phyloP scores from a whole-genome alignment of 2,888 invertebrate species.

The Lepidocyrtoides sp. region DNA sequence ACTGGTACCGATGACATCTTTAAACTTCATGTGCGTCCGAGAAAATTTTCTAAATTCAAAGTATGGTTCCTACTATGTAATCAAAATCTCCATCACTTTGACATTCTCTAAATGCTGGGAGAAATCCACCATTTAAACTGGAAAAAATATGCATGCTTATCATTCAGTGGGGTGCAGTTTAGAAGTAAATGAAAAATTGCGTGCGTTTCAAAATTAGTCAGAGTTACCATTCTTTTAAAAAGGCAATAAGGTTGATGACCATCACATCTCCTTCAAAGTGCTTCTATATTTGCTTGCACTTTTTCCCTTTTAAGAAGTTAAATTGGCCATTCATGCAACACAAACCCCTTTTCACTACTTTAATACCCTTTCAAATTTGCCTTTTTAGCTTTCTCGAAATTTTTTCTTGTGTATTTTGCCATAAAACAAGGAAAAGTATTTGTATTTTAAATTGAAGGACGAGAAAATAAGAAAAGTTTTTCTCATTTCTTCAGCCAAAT shows the following conservation, averaged over 20 bases:
- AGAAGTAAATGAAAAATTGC: too few species aligned
- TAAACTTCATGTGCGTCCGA: too few species aligned
- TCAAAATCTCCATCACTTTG: too few species aligned
- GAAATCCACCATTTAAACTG: too few species aligned
- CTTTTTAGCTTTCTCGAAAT: background rate
- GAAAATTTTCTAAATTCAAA: too few species aligned
- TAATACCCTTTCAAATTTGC: background rate
- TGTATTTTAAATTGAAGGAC: background rate
- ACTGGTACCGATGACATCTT: too few species aligned
- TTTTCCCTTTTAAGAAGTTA: background rate
- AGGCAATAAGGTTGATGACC: background rate
- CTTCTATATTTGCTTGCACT: background rate
- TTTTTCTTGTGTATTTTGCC: background rate
- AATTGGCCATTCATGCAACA: constrained; percentile 7
- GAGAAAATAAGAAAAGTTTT: background rate
- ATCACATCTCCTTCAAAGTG: background rate
- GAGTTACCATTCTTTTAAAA: too few species aligned
- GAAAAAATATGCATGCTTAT: too few species aligned
- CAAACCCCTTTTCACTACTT: background rate
- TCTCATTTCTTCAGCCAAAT: background rate
- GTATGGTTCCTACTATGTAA: too few species aligned
- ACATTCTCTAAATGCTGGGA: too few species aligned
- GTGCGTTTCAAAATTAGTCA: too few species aligned
- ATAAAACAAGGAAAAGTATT: background rate
- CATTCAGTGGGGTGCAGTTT: too few species aligned